phyloP scores from a whole-genome alignment of 2,888 invertebrate genomes.

The Drosophila nigricruria region DNA sequence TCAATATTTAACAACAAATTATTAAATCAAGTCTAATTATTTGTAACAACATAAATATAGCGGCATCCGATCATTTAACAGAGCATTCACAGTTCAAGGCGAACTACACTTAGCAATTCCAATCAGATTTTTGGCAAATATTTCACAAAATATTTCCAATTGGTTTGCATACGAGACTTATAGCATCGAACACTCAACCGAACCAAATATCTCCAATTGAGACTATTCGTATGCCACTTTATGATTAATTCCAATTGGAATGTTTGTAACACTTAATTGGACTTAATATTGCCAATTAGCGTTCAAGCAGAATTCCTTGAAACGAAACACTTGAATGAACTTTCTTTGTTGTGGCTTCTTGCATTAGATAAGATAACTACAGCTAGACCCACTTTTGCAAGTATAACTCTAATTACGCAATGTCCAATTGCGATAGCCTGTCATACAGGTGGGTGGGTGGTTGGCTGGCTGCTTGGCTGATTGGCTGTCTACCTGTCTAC shows the following conservation, averaged over 20 bases:
- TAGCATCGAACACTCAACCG: too few species aligned
- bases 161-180: neutral
- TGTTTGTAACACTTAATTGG: neutral
- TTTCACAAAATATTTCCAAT: neutral
- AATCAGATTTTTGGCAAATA: neutral
- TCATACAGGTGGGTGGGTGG: neutral
- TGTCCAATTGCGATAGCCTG: neutral
- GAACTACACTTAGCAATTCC: neutral
- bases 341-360: neutral
- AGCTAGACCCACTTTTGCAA: constrained; percentile 21
- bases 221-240: too few species aligned
- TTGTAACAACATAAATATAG: neutral
- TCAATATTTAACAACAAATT: neutral
- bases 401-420: constrained; percentile 16
- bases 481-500: neutral
- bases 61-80: neutral
- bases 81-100: neutral
- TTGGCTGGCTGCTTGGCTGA: neutral
- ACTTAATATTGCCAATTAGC: neutral
- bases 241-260: neutral
- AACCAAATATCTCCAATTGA: too few species aligned
- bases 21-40: neutral
- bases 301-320: neutral
- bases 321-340: neutral
- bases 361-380: constrained; percentile 22